Conservation (phyloP, 2,113 vertebrate genomes). For the Malurus melanocephalus region DNA sequence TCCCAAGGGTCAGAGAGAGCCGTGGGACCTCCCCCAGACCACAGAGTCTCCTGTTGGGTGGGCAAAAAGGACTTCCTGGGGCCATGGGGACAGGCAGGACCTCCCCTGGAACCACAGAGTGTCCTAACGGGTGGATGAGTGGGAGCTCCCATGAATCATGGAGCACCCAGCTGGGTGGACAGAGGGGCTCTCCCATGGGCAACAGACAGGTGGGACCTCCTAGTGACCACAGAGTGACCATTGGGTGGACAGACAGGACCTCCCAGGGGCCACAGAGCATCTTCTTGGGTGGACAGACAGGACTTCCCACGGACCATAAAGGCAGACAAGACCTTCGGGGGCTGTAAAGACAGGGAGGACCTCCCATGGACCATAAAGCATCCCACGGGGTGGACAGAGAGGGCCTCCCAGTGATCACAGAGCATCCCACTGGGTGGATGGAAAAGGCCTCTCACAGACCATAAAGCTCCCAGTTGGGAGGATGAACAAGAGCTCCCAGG, state of each 20-base stretch:
- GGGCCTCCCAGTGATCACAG: accelerated
- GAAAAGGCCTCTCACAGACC: accelerated
- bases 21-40: background rate
- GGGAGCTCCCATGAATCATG: background rate
- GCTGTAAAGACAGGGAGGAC: background rate
- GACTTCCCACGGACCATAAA: background rate
- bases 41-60: accelerated
- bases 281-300: background rate
- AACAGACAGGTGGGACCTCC: background rate
- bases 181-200: background rate
- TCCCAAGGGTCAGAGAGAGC: accelerated
- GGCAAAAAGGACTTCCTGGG: background rate
- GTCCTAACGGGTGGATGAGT: accelerated
- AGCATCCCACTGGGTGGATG: accelerated
- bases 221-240: background rate
- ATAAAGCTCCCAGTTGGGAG: accelerated
- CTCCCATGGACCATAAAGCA: background rate
- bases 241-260: background rate
- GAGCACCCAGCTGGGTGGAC: accelerated
- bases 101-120: background rate
- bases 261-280: background rate
- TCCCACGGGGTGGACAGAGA: too few species aligned
- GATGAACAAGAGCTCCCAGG: background rate
- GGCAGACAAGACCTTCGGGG: too few species aligned
- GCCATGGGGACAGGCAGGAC: too few species aligned